These are phyloP conservation scores for Antheraea assamensis DNA, from an alignment of 2,888 invertebrate species.

Conservation along the genomic window DNA sequence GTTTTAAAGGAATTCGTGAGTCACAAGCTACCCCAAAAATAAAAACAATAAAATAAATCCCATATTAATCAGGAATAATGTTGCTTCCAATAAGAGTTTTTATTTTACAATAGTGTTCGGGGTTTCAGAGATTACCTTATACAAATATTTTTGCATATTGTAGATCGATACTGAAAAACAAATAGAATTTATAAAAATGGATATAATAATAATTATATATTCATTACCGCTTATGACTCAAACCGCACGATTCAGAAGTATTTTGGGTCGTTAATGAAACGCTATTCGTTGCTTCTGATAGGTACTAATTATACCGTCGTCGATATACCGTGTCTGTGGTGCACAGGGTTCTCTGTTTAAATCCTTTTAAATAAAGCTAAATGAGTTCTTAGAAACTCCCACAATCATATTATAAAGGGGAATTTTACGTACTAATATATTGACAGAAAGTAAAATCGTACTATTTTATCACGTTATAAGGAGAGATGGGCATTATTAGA, in stretches of 20 bases:
- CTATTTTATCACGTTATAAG: neutral
- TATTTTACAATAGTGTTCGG: too few species aligned
- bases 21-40: too few species aligned
- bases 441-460: neutral
- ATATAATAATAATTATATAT: neutral
- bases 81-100: too few species aligned
- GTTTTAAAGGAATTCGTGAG: too few species aligned
- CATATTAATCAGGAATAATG: too few species aligned
- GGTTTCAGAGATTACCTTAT: too few species aligned
- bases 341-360: conserved; percentile 11
- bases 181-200: neutral
- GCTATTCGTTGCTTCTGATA: conserved; percentile 62
- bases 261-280: conserved; percentile 65
- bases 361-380: conserved; percentile 16
- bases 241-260: conserved; percentile 40
- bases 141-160: too few species aligned
- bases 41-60: too few species aligned
- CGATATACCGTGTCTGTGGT: conserved; percentile 11
- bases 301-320: conserved; percentile 44
- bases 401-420: neutral
- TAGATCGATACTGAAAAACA: neutral
- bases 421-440: neutral
- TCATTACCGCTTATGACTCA: conserved; percentile 30
- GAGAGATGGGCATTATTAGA: neutral
- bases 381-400: neutral